Percentiles rank a stretch among this genome's conserved stretches.
Evolutionary conservation across 1,140 invertebrate species (phyloP).

Genomic region (Drosophila lini): DNA sequence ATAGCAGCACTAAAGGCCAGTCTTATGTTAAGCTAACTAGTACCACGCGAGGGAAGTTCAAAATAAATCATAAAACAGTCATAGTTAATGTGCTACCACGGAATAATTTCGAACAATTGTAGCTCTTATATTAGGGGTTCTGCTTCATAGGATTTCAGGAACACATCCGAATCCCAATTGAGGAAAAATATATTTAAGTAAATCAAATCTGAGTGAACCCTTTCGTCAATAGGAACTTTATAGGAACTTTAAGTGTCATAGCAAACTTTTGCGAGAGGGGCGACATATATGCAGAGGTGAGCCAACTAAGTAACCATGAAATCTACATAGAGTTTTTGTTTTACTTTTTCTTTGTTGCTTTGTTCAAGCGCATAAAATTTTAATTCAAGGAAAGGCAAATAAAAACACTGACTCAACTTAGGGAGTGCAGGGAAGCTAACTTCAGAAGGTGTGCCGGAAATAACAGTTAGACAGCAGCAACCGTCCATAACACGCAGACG

Average conservation of each 20-base stretch:
- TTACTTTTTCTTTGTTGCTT: slow-evolving; percentile 10
- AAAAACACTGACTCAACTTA: slow-evolving; percentile 42
- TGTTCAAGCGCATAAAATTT: slow-evolving; percentile 44
- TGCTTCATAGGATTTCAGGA: no score
- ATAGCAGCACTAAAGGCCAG: slow-evolving; percentile 14
- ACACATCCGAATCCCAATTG: background rate
- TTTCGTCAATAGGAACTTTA: background rate
- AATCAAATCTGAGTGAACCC: background rate
- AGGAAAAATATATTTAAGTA: no score
- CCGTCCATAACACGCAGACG: slow-evolving; percentile 62
- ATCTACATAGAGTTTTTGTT: slow-evolving; percentile 55
- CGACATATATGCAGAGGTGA: slow-evolving; percentile 32
- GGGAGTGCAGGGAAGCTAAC: background rate
- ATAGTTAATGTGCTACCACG: background rate
- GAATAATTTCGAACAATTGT: background rate
- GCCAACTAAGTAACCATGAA: slow-evolving; percentile 67
- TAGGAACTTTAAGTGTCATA: slow-evolving; percentile 31
- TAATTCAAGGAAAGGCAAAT: slow-evolving; percentile 59
- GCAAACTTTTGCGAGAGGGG: slow-evolving; percentile 14
- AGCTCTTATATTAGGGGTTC: no score
- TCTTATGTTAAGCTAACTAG: background rate
- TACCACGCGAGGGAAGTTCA: background rate
- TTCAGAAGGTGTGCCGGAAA: slow-evolving; percentile 42
- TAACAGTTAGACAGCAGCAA: slow-evolving; percentile 51
- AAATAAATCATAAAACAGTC: background rate